Evolutionary conservation across 35 echinoderm and acorn worm species (phyloP), one percentile per base, ranked within the genome.

Genomic region (Stichopus chloronotus): DNA sequence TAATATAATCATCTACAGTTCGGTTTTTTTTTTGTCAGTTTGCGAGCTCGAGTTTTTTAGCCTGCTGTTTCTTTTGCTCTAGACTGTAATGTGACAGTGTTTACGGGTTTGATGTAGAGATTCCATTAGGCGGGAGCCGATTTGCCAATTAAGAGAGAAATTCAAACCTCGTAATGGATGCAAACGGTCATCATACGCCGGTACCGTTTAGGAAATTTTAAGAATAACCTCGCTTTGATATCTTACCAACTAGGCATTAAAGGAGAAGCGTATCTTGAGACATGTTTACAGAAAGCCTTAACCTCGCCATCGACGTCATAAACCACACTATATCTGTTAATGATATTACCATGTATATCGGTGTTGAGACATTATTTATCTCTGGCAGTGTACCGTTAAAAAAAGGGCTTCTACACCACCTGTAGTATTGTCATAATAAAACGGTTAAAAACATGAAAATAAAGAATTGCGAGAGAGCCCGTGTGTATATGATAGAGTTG

Each of bases 11-110:
- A 89, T 17, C 59, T 89, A 52, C n/a, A 53, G 87, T 4, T 71
- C 52, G 16, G 87, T 61, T 89, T 87, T 89, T 57, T 89, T 89
- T 89, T 89, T 72, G 55, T 58, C 82, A 85, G 56, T 58, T 85
- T 43, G 20, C 52, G 9, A 20, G 55, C 55, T 55, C 58, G 57
- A 85, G 55, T 58, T 85, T 74, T 74, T 65, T 83, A 22, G 82
- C 87, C 87, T 89, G 87, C 68, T 91, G 72, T 91, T 79, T 65
- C 76, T 91, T 43, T 65, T 91, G 68, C 71, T 54, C 19, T 9
- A 25, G 90, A 19, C 59, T 60, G 76, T 91, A 65, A 91, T 91
- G 69, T 91, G 90, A 91, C 90, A 91, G 90, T 91, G 90, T 91
- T 91, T 91, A 91, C 90, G 55, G 83, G 83, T 78, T 55, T 93